phyloP scores from a whole-genome alignment of 2,888 invertebrate species.

The Cryptocheilus praepositus region DNA sequence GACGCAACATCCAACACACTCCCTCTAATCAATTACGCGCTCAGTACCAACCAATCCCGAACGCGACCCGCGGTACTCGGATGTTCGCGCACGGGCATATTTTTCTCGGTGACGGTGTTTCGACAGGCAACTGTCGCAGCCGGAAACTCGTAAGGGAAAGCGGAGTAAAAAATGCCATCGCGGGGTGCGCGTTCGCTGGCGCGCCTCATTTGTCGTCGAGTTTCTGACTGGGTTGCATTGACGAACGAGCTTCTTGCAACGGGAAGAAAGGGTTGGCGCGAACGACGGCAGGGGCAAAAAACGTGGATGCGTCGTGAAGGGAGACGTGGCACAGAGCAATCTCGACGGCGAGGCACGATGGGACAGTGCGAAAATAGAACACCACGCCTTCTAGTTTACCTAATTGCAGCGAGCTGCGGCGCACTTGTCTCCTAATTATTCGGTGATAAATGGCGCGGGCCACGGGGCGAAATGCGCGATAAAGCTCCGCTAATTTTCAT shows the following conservation, averaged over 20 bases:
- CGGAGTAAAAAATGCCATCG: slow-evolving; percentile 32
- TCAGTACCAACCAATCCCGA: too few species aligned
- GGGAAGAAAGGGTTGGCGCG: slow-evolving; percentile 50
- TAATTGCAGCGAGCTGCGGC: slow-evolving; percentile 70
- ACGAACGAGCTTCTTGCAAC: slow-evolving; percentile 60
- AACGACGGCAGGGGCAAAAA: slow-evolving; percentile 36
- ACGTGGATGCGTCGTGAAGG: slow-evolving; percentile 22
- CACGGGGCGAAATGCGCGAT: slow-evolving; percentile 61
- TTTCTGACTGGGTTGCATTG: slow-evolving; percentile 63
- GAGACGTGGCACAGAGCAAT: slow-evolving; percentile 26
- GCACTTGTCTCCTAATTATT: slow-evolving; percentile 74
- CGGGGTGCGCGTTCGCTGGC: slow-evolving; percentile 37
- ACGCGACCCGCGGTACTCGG: too few species aligned
- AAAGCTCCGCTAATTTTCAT: slow-evolving; percentile 67
- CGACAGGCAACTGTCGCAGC: slow-evolving; percentile 17
- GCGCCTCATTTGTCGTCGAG: slow-evolving; percentile 62
- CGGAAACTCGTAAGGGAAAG: slow-evolving; percentile 38
- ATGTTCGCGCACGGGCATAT: too few species aligned
- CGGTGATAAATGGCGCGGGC: slow-evolving; percentile 66
- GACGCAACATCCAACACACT: too few species aligned
- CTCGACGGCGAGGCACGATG: slow-evolving; percentile 27
- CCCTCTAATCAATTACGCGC: too few species aligned
- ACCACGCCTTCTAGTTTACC: slow-evolving; percentile 72
- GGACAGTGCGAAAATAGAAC: slow-evolving; percentile 68
- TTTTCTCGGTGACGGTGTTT: neutral